Evolutionary conservation across 2,797 vertebrate genomes (phyloP).

Genomic region (Pristis pectinata): DNA sequence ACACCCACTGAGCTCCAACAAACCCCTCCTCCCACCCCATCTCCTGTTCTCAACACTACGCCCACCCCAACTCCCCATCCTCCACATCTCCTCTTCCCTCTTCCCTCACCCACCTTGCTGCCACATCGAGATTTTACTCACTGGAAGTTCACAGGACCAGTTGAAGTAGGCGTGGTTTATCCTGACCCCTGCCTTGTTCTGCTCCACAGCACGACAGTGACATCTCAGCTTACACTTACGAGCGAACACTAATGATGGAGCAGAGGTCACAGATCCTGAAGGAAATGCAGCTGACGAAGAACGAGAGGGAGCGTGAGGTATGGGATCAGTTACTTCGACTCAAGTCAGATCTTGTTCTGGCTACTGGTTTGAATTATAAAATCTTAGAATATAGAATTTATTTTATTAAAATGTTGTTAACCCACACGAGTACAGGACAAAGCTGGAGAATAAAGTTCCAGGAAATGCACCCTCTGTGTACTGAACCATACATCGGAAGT

Average conservation of each 20-base stretch:
- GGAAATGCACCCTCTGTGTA: neutral
- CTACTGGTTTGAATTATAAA: neutral
- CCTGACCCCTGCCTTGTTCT: neutral
- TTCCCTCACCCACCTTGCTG: neutral
- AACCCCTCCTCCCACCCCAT: no score
- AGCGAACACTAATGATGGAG: constrained; percentile 96
- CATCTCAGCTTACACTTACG: constrained; percentile 95
- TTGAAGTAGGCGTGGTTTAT: neutral
- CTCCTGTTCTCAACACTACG: no score
- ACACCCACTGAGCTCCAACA: no score
- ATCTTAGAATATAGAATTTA: neutral
- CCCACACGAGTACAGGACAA: neutral
- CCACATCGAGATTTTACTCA: neutral
- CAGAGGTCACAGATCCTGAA: constrained; percentile 95
- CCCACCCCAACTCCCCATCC: no score
- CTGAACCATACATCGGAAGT: neutral
- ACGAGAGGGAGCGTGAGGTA: constrained; percentile 88
- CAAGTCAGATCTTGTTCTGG: no score
- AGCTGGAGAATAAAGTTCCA: neutral
- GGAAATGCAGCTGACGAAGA: constrained; percentile 95
- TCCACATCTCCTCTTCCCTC: no score
- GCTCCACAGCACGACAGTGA: constrained; percentile 80
- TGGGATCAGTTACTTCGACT: neutral
- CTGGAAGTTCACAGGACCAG: neutral
- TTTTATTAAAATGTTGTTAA: neutral